Evolutionary conservation across 1,140 invertebrate species (phyloP).

Genomic region (Lithobius niger): DNA sequence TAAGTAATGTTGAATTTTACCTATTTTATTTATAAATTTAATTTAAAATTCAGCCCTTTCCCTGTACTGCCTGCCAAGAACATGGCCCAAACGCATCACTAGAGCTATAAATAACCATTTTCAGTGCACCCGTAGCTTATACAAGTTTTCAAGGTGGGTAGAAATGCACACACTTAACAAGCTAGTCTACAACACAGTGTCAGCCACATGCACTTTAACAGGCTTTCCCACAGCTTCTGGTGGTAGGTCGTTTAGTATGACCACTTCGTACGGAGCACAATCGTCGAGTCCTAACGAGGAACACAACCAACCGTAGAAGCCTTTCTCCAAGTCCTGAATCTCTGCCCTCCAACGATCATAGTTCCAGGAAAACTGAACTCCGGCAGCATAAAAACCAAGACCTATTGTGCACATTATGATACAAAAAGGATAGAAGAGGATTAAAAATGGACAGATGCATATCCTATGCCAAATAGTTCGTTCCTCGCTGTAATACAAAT

Average conservation of each 20-base stretch:
- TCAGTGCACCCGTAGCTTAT: too few species aligned
- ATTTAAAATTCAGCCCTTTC: too few species aligned
- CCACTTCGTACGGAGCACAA: constrained; percentile 48
- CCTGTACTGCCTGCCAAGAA: too few species aligned
- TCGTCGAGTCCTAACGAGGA: constrained; percentile 48
- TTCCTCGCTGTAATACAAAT: constrained; percentile 53
- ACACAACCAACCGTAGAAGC: constrained; percentile 64
- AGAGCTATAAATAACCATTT: too few species aligned
- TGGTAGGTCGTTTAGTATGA: constrained; percentile 29
- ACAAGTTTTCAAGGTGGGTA: too few species aligned
- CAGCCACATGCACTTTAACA: not conserved
- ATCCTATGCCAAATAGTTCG: constrained; percentile 36
- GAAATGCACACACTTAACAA: not conserved
- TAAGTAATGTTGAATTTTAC: too few species aligned
- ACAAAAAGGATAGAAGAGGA: constrained; percentile 54
- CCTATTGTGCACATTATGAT: constrained; percentile 49
- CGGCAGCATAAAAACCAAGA: constrained; percentile 48
- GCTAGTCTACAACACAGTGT: not conserved
- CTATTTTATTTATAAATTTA: too few species aligned
- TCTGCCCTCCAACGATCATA: constrained; percentile 51
- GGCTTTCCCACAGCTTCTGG: not conserved
- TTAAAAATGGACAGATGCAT: constrained; percentile 47
- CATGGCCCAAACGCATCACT: too few species aligned
- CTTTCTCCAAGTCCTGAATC: constrained; percentile 59
- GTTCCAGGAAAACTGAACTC: constrained; percentile 52